These are phyloP conservation scores for Lottia gigantea DNA, from an alignment of 2,888 invertebrate species.

Conservation along the genomic window DNA sequence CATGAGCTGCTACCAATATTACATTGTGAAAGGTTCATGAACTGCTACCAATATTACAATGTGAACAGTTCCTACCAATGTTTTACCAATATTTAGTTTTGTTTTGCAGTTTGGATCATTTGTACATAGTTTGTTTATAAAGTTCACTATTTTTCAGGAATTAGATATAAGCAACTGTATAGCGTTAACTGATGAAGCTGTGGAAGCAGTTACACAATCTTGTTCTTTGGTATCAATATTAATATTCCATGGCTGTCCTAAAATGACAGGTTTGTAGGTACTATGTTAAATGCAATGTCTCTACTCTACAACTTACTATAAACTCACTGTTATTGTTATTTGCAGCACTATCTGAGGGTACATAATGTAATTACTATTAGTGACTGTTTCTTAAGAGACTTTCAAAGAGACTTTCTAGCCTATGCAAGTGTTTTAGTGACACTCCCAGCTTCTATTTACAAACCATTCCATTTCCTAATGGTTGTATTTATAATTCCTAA, in stretches of 20 bases:
- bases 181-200: slow-evolving; percentile 61
- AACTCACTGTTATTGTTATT: neutral
- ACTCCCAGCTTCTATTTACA: too few relatives aligned
- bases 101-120: too few relatives aligned
- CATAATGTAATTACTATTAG: neutral
- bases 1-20: too few relatives aligned
- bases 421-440: neutral
- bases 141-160: slow-evolving; percentile 39
- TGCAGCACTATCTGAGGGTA: too few relatives aligned
- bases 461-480: too few relatives aligned
- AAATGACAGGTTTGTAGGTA: slow-evolving; percentile 56
- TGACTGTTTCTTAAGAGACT: neutral
- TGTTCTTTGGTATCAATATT: slow-evolving; percentile 60
- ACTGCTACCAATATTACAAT: too few relatives aligned
- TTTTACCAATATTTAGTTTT: too few relatives aligned
- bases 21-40: too few relatives aligned
- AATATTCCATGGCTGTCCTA: slow-evolving; percentile 65
- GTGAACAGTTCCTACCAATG: too few relatives aligned
- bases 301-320: too few relatives aligned
- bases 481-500: too few relatives aligned
- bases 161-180: slow-evolving; percentile 59
- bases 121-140: too few relatives aligned
- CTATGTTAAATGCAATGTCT: neutral
- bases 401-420: neutral
- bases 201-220: slow-evolving; percentile 57